phyloP scores from a whole-genome alignment of 2,888 invertebrate genomes.

The Cyrtodaria siliqua region DNA sequence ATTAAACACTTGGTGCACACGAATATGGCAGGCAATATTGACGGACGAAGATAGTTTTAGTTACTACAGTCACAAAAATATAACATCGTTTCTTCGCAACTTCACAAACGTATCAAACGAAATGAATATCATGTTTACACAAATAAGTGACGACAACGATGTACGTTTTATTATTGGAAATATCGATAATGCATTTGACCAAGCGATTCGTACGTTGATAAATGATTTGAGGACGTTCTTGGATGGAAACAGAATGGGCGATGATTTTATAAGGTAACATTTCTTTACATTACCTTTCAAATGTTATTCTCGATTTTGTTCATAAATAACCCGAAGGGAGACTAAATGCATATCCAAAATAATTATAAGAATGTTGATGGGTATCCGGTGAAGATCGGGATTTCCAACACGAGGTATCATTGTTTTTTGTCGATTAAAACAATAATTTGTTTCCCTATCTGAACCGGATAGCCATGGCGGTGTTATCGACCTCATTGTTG shows the following conservation, averaged over 20 bases:
- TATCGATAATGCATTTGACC: conserved; percentile 59
- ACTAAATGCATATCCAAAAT: no score
- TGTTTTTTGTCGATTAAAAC: no score
- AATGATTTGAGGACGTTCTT: conserved; percentile 54
- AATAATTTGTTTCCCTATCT: no score
- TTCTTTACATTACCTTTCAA: no score
- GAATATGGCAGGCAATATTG: conserved; percentile 63
- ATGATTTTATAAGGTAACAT: conserved; percentile 64
- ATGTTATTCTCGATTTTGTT: no score
- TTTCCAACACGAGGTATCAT: no score
- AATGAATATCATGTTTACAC: conserved; percentile 7
- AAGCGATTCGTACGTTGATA: conserved; percentile 52
- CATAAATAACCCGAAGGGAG: no score
- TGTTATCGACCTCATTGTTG: no score
- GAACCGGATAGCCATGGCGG: no score
- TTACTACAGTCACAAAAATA: conserved; percentile 53
- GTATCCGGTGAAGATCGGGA: no score
- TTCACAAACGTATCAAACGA: conserved; percentile 31
- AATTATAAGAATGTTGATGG: no score
- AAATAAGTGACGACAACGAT: conserved; percentile 44
- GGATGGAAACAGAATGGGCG: conserved; percentile 57
- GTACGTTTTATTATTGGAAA: conserved; percentile 50
- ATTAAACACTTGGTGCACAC: conserved; percentile 24
- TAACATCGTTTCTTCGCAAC: conserved; percentile 46
- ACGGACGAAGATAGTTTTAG: conserved; percentile 53